phyloP scores from a whole-genome alignment of 2,113 vertebrate genomes.

The Ptilorrhoa leucosticta region DNA sequence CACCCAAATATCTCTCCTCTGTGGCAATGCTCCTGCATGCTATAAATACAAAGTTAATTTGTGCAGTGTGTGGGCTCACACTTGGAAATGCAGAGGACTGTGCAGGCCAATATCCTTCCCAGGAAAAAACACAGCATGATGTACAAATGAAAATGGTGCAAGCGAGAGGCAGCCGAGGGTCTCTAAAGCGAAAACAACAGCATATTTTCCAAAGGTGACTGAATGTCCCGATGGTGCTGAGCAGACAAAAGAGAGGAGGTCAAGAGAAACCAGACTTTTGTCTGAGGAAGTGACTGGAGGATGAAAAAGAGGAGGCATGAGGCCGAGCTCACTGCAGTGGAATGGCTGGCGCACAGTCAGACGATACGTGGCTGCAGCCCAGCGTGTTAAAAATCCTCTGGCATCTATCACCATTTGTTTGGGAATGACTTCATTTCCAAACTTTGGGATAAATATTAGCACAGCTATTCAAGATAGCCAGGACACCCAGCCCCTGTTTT shows the following conservation, averaged over 20 bases:
- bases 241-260: not conserved
- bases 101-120: slow-evolving; percentile 14
- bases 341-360: not conserved
- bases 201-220: not conserved
- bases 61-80: slow-evolving; percentile 16
- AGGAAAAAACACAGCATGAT: not conserved
- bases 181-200: not conserved
- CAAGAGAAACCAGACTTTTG: slow-evolving; percentile 10
- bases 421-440: slow-evolving; percentile 41
- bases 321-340: not conserved
- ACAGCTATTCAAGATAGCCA: slow-evolving; percentile 23
- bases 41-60: slow-evolving; percentile 39
- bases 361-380: slow-evolving; percentile 12
- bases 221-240: not conserved
- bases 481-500: not conserved
- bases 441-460: slow-evolving; percentile 13
- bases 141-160: not conserved
- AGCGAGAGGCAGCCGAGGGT: not conserved
- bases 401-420: not conserved
- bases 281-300: not conserved
- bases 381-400: slow-evolving; percentile 23
- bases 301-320: not conserved
- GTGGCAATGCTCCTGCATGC: not conserved
- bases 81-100: slow-evolving; percentile 35
- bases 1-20: not conserved